Evolutionary conservation across 2,888 invertebrate species (phyloP), one percentile per base, ranked within the genome.

Genomic region (Chrysomela aeneicollis): DNA sequence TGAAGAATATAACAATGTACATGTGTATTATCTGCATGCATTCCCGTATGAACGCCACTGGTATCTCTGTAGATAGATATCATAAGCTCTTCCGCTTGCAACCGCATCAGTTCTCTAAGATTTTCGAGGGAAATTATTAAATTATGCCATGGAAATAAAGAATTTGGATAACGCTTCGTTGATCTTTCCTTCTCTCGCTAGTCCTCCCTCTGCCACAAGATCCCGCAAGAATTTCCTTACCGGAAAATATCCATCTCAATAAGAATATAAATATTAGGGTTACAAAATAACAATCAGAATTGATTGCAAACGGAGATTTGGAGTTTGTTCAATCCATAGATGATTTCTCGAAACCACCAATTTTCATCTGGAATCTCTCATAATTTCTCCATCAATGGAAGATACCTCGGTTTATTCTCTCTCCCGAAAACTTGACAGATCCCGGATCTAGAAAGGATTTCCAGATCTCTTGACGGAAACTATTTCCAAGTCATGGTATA

Each of bases 71-170:
- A 52, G 66, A 63, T 66, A 60, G 63, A 53, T 62, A 63, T 66
- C 60, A 55, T 49, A 63, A 69, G 73, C 72, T 72, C 71, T 73
- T 70, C 67, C 68, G 71, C 71, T 68, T 68, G 71, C 69, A 70
- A 70, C 69, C 70, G 69, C 71, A 61, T 67, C 74, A 73, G 76
- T 73, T 74, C 69, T 72, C 71, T 73, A 69, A 76, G 75, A 57
- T 47, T 73, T 72, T 71, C 60, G 74, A 76, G 78, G 78, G 77
- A 79, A 79, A 79, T 79, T 80, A 80, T 80, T 79, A 80, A 80
- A 80, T 80, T 79, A 79, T 76, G 76, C 76, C 76, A 75, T 73
- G 32, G 15, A 76, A 67, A 67, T 67, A 67, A 68, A 67, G 70
- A 71, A 69, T 69, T 69, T 62, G 59, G 57, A 62, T 63, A 61